phyloP scores from a whole-genome alignment of 2,888 invertebrate species.

The Lymantria dispar region DNA sequence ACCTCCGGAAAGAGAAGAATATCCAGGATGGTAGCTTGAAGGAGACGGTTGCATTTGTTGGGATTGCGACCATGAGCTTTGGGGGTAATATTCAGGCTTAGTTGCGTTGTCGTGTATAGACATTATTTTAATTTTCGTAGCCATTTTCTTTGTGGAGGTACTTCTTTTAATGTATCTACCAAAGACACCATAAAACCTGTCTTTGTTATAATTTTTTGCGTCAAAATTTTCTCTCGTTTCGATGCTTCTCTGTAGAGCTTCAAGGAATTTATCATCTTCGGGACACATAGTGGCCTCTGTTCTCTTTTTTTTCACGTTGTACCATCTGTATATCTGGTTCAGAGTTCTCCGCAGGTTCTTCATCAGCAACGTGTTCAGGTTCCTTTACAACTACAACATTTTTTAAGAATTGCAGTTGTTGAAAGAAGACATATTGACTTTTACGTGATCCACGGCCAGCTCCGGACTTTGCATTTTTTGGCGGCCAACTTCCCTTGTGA shows the following conservation, averaged over 20 bases:
- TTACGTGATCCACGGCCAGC: constrained; percentile 12
- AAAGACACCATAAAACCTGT: constrained; percentile 14
- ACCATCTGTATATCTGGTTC: constrained; percentile 5
- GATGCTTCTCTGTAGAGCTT: constrained; percentile 7
- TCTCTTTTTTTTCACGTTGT: constrained; percentile 5
- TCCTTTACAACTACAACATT: constrained; percentile 17
- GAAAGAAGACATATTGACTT: constrained; percentile 23
- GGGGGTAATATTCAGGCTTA: constrained; percentile 11
- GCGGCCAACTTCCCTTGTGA: constrained; percentile 17
- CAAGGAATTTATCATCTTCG: constrained; percentile 9
- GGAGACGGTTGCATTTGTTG: constrained; percentile 10
- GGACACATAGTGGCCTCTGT: constrained; percentile 4
- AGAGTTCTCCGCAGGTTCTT: too few relatives aligned
- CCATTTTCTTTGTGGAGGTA: constrained; percentile 10
- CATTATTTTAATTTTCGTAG: constrained; percentile 11
- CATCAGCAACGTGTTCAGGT: constrained; percentile 2
- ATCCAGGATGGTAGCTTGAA: constrained; percentile 14
- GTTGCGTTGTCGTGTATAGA: constrained; percentile 8
- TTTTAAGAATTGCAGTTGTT: constrained; percentile 19
- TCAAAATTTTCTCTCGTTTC: constrained; percentile 5
- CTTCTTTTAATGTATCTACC: constrained; percentile 11
- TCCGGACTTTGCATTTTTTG: constrained; percentile 13
- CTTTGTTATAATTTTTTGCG: constrained; percentile 6
- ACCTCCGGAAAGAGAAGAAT: constrained; percentile 11
- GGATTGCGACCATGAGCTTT: constrained; percentile 14